phyloP scores from a whole-genome alignment of 2,888 invertebrate genomes.

The Parthenolecanium corni region DNA sequence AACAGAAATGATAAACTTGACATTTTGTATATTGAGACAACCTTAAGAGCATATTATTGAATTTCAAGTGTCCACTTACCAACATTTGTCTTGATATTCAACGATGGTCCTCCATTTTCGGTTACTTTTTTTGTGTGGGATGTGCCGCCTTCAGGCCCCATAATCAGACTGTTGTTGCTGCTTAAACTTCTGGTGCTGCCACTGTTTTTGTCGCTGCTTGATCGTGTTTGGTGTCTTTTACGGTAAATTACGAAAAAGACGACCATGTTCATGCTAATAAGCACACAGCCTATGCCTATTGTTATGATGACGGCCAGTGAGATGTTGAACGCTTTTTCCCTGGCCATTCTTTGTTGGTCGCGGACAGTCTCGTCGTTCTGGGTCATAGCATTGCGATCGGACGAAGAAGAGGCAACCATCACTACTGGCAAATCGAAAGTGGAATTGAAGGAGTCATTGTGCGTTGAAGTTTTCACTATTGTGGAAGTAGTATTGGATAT shows the following conservation, averaged over 20 bases:
- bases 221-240: constrained; percentile 44
- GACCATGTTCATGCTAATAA: constrained; percentile 66
- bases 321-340: constrained; percentile 35
- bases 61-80: constrained; percentile 6
- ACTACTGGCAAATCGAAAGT: constrained; percentile 32
- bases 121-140: constrained; percentile 3
- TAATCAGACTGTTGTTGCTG: constrained; percentile 14
- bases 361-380: constrained; percentile 32
- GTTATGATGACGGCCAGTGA: constrained; percentile 87
- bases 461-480: neutral
- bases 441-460: constrained; percentile 21
- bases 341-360: constrained; percentile 32
- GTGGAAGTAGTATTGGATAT: constrained; percentile 19
- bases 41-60: no score
- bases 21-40: no score
- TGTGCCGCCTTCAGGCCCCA: constrained; percentile 5
- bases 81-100: constrained; percentile 6
- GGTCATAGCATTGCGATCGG: constrained; percentile 30
- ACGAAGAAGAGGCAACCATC: constrained; percentile 35
- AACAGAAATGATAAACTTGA: no score
- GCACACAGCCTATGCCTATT: constrained; percentile 79
- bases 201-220: constrained; percentile 19
- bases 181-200: constrained; percentile 16
- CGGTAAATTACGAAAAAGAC: constrained; percentile 78
- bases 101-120: constrained; percentile 19